These are phyloP conservation scores for Andinoacara biseriatus DNA, from an alignment of 2,113 vertebrate species.

Conservation along the genomic window DNA sequence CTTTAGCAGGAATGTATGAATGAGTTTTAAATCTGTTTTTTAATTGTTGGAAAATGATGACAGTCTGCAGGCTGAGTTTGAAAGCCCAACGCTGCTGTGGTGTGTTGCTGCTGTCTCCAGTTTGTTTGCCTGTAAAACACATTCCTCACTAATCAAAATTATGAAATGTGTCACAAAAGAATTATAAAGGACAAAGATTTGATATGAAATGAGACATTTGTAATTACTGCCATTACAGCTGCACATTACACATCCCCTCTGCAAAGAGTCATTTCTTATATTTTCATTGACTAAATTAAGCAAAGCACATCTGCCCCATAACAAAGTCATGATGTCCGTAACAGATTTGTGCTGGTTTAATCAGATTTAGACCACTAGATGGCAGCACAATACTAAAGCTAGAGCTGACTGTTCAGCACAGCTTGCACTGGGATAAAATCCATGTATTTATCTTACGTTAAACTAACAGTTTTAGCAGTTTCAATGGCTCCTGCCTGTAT, in stretches of 20 bases:
- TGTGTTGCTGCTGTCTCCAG: not conserved
- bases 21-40: not conserved
- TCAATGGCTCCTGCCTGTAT: not conserved
- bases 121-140: not conserved
- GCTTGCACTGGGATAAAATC: not conserved
- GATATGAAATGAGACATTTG: not conserved
- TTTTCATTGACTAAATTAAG: not conserved
- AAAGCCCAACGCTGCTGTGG: not conserved
- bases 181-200: not conserved
- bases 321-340: fast-evolving
- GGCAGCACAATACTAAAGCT: conserved; percentile 28
- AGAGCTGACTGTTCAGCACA: not conserved
- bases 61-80: not conserved
- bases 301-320: not conserved
- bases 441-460: not conserved
- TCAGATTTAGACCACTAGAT: conserved; percentile 33
- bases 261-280: not conserved
- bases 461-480: not conserved
- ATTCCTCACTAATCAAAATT: not conserved
- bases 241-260: not conserved
- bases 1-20: no score
- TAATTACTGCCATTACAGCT: not conserved
- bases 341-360: not conserved
- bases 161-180: not conserved
- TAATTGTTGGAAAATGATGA: not conserved